Percentiles rank a stretch among this genome's conserved stretches.
Evolutionary conservation across 2,113 vertebrate species (phyloP).

Genomic region (Hylia prasina): DNA sequence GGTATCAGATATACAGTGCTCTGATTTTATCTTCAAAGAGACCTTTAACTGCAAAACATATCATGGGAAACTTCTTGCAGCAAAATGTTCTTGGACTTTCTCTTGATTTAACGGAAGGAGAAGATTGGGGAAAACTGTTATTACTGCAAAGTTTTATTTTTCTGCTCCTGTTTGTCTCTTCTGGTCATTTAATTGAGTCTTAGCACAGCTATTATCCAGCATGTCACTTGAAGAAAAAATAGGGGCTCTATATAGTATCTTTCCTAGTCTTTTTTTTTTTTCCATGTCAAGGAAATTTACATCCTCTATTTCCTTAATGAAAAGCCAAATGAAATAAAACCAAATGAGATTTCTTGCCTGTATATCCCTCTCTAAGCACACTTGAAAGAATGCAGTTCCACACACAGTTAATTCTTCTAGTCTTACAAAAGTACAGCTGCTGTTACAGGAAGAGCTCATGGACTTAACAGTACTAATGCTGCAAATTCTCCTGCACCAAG

Average conservation of each 20-base stretch:
- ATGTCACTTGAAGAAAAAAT: background rate
- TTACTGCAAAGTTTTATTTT: background rate
- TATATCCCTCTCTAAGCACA: background rate
- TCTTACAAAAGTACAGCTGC: background rate
- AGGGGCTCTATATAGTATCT: background rate
- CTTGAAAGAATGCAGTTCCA: background rate
- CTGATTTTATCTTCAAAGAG: background rate
- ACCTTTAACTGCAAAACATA: background rate
- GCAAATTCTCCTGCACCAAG: background rate
- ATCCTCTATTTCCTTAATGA: background rate
- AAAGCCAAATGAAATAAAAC: background rate
- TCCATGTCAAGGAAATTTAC: background rate
- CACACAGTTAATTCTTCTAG: background rate
- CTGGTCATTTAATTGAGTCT: background rate
- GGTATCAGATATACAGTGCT: background rate
- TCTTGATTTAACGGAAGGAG: background rate
- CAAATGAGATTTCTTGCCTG: background rate
- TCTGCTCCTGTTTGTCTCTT: background rate
- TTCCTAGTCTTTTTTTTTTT: background rate
- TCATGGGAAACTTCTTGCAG: background rate
- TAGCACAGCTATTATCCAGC: background rate
- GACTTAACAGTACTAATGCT: background rate
- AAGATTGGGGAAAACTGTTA: background rate
- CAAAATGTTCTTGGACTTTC: background rate
- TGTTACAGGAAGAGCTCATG: conserved; percentile 8